Conservation (phyloP, 2,113 vertebrate species). For the Gymnogyps californianus region DNA sequence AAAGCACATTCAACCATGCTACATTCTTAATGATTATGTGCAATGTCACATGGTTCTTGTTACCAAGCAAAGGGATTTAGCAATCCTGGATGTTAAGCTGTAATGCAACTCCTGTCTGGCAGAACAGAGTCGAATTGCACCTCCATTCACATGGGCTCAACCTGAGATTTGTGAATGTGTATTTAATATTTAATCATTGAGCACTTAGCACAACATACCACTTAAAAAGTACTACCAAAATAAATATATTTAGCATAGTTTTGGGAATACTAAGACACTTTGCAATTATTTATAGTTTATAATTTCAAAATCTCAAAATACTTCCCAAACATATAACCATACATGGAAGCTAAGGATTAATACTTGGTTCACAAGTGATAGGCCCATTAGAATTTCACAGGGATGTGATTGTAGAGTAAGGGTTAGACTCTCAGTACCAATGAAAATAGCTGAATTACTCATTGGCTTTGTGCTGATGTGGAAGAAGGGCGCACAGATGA, state of each 20-base stretch:
- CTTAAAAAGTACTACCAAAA: not conserved
- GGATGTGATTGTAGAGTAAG: not conserved
- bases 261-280: not conserved
- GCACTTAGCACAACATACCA: not conserved
- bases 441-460: not conserved
- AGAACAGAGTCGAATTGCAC: not conserved
- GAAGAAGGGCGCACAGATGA: not conserved
- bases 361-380: not conserved
- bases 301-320: not conserved
- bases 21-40: not conserved
- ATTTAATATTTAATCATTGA: not conserved
- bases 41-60: not conserved
- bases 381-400: not conserved
- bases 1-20: not conserved
- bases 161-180: not conserved
- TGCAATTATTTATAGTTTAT: not conserved
- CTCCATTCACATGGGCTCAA: not conserved
- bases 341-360: not conserved
- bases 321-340: not conserved
- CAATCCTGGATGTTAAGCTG: not conserved
- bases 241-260: not conserved
- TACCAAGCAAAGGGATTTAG: not conserved
- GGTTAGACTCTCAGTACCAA: not conserved
- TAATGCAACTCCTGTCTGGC: not conserved
- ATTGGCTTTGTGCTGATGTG: not conserved